These are phyloP conservation scores for Tetheella fluctuosa DNA, from an alignment of 2,888 invertebrate species.

Conservation along the genomic window DNA sequence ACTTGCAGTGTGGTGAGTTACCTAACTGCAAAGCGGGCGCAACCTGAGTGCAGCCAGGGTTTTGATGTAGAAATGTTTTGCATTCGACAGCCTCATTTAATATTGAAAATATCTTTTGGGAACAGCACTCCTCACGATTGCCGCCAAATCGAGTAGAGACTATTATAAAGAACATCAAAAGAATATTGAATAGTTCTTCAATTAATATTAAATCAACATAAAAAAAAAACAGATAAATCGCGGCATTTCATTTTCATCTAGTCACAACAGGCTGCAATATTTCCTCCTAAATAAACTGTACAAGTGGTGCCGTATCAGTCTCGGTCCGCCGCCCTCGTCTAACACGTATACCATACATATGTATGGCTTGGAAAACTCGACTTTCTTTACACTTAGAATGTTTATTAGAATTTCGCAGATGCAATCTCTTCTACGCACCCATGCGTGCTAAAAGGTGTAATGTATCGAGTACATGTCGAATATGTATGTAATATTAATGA, in stretches of 20 bases:
- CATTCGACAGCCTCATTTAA: not conserved
- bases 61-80: conserved; percentile 24
- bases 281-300: conserved; percentile 16
- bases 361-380: conserved; percentile 70
- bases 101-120: not conserved
- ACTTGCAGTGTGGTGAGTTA: conserved; percentile 24
- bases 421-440: conserved; percentile 66
- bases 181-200: not conserved
- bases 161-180: too few relatives aligned
- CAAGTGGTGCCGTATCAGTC: conserved; percentile 32
- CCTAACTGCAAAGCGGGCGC: conserved; percentile 18
- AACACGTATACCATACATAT: conserved; percentile 61
- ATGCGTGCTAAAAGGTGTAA: conserved; percentile 51
- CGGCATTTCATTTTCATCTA: not conserved
- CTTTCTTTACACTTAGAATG: conserved; percentile 75
- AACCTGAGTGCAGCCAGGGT: conserved; percentile 36
- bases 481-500: conserved; percentile 10
- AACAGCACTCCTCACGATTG: not conserved
- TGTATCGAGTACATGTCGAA: conserved; percentile 24
- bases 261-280: not conserved
- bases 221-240: not conserved
- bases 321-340: conserved; percentile 60
- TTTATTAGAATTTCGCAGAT: conserved; percentile 69
- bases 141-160: not conserved
- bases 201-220: not conserved